Percentiles rank a stretch among this genome's conserved stretches.
These are phyloP conservation scores for Galleria mellonella DNA, from an alignment of 1,140 invertebrate genomes.

Conservation along the genomic window DNA sequence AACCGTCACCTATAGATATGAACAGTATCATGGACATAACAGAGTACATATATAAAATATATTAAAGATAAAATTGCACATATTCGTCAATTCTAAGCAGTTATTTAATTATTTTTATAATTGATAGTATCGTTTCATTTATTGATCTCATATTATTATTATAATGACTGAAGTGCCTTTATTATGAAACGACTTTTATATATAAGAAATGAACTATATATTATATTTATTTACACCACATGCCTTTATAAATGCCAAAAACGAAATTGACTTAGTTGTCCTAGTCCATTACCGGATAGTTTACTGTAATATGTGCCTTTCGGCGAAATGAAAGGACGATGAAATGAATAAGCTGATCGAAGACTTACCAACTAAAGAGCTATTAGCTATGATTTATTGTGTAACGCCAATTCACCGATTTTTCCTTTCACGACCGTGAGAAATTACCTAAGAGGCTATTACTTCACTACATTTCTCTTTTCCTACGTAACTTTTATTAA, in stretches of 20 bases:
- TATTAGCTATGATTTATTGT: constrained; percentile 4
- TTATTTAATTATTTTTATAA: too few relatives aligned
- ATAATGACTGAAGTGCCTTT: too few relatives aligned
- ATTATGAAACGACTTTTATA: too few relatives aligned
- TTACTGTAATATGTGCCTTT: not conserved
- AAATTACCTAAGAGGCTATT: constrained; percentile 1
- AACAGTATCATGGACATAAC: too few relatives aligned
- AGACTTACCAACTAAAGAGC: not conserved
- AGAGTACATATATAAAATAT: too few relatives aligned
- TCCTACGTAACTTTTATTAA: constrained; percentile 3
- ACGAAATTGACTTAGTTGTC: not conserved
- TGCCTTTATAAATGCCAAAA: not conserved
- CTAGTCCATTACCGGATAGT: not conserved
- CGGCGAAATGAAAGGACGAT: not conserved
- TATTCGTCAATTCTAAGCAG: too few relatives aligned
- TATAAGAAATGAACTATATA: too few relatives aligned
- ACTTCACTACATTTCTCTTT: constrained; percentile 3
- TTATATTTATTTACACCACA: too few relatives aligned
- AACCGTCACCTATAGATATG: too few relatives aligned
- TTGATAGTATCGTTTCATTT: too few relatives aligned
- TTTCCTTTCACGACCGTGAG: not conserved
- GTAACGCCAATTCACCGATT: not conserved
- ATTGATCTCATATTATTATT: too few relatives aligned
- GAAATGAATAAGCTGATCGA: constrained; percentile 3
- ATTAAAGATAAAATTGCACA: too few relatives aligned